These are phyloP conservation scores for Phylloscopus trochilus DNA, from an alignment of 2,113 vertebrate genomes.

Conservation along the genomic window DNA sequence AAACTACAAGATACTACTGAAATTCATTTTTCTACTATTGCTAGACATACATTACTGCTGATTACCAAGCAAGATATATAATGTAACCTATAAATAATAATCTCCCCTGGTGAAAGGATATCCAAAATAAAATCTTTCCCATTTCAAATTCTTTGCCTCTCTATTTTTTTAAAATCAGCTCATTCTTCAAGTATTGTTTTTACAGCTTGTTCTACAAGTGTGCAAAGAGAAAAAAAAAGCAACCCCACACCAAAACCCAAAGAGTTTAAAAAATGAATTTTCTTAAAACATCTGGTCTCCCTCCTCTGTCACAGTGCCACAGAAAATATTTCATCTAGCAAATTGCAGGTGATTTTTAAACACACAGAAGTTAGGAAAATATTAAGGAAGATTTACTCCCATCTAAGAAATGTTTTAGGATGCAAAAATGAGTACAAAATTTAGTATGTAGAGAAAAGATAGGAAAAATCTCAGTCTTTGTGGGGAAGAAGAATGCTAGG, in stretches of 20 bases:
- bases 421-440: conserved; percentile 10
- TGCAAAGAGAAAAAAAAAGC: background rate
- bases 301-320: conserved; percentile 38
- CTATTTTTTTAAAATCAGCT: conserved; percentile 21
- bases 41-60: conserved; percentile 44
- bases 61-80: conserved; percentile 57
- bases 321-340: conserved; percentile 40
- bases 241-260: background rate
- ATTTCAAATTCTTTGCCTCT: conserved; percentile 3
- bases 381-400: background rate
- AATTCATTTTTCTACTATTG: conserved; percentile 51
- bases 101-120: conserved; percentile 30
- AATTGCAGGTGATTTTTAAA: conserved; percentile 45
- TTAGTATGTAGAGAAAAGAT: background rate
- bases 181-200: conserved; percentile 54
- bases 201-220: conserved; percentile 54
- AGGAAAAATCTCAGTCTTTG: background rate
- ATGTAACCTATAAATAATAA: conserved; percentile 61
- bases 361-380: background rate
- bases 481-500: background rate
- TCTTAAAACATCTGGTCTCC: conserved; percentile 23
- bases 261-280: conserved; percentile 9
- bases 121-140: conserved; percentile 38
- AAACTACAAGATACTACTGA: conserved; percentile 38
- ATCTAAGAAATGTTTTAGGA: background rate